Percentiles rank a stretch among this genome's conserved stretches.
Evolutionary conservation across 2,797 vertebrate genomes (phyloP).

Genomic region (Rhinoraja longicauda): DNA sequence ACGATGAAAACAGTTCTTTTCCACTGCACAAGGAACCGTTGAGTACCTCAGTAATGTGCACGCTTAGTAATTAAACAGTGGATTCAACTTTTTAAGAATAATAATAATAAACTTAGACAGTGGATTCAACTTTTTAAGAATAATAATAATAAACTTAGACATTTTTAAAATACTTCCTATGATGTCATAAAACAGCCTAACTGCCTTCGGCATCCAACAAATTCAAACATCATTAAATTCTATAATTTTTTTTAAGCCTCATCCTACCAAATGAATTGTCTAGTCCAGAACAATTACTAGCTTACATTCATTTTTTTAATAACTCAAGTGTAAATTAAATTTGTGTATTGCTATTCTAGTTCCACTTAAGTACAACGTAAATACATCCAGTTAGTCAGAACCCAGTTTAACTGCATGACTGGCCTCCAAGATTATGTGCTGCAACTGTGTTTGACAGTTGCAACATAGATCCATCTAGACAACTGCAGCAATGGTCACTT

Average conservation of each 20-base stretch:
- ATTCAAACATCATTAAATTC: slow-evolving; percentile 19
- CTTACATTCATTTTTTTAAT: not conserved
- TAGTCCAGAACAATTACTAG: not conserved
- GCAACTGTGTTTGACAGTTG: not conserved
- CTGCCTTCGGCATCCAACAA: not conserved
- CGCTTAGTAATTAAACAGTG: not conserved
- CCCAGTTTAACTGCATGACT: not conserved
- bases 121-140: not conserved
- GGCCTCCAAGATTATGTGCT: not conserved
- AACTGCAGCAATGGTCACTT: not conserved
- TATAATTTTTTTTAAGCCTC: not conserved
- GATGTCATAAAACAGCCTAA: slow-evolving; percentile 23
- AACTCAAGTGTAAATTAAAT: too few relatives aligned
- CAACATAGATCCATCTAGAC: not conserved
- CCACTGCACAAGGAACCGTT: not conserved
- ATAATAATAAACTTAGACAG: not conserved
- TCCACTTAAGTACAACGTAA: not conserved
- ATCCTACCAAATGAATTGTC: not conserved
- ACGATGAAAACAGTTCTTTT: not conserved
- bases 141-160: too few relatives aligned
- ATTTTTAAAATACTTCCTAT: too few relatives aligned
- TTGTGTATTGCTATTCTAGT: not conserved
- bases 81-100: not conserved
- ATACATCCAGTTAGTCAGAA: not conserved
- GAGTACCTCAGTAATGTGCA: not conserved